Base-by-base conservation (phyloP, 2,888 invertebrate species). In the Strigamia transsilvanica region DNA sequence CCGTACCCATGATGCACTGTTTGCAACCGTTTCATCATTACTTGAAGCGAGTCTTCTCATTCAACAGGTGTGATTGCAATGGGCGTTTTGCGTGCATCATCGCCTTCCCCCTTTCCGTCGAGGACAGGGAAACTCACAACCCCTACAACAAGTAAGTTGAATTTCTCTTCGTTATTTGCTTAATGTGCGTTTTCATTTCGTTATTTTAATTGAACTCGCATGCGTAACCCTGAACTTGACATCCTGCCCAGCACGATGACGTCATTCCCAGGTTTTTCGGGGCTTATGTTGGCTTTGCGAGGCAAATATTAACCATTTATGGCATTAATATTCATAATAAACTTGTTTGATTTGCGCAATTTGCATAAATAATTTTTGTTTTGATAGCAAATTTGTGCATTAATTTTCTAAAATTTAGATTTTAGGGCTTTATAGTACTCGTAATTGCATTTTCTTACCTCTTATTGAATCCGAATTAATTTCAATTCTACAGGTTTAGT, bases 1-100 rank as follows among this genome's bases (percentile, higher is more conserved):
- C 46, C n/a, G 13, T 46, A 15, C 46, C 46, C 46, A 46, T 46
- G 46, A 46, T 46, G 12, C 46, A 13, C 46, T 46, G 46, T n/a
- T 46, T 46, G 46, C 46, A 46, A 46, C 46, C 46, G 46, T 46
- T 46, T 46, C 46, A 46, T 46, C 46, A 46, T 13, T 46, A n/a
- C 38, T 46, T 46, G 46, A 46, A 46, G 46, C 46, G 46, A n/a
- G 12, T 46, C 46, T 46, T 46, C 46, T 46, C 46, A 46, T 46
- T 46, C 46, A 46, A 46, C 46, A 46, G 46, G 46, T 46, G 46
- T n/a, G 46, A 15, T 13, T 46, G 46, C 46, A 46, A 46, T 46
- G 46, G 46, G 46, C 5, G 46, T 46, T 46, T 46, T 46, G 46
- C 46, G 15, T 46, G 12, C 46, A 13, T 46, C 13, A 12, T 15